phyloP scores from a whole-genome alignment of 64 coral and sea anemone genomes.

The Actinia tenebrosa region DNA sequence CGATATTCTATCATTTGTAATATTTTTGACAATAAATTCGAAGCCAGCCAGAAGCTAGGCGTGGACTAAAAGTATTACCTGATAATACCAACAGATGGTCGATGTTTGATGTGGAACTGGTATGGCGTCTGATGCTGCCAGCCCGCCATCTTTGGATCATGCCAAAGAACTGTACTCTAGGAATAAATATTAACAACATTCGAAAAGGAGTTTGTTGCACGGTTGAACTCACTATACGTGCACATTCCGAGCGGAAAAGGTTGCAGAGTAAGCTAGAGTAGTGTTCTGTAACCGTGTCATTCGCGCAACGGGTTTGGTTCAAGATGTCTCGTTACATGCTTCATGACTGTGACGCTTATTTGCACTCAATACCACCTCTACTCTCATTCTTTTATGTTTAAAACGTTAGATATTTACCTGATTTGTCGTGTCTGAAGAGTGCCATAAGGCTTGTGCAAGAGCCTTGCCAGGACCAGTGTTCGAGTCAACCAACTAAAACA shows the following conservation, averaged over 20 bases:
- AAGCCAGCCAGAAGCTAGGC: background rate
- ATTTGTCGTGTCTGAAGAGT: slow-evolving; percentile 33
- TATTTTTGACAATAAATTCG: no score
- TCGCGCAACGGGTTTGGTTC: no score
- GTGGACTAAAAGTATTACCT: slow-evolving; percentile 4
- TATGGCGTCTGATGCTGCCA: slow-evolving; percentile 67
- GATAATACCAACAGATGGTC: slow-evolving; percentile 68
- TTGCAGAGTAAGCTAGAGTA: no score
- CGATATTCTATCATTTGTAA: no score
- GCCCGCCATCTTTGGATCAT: slow-evolving; percentile 62
- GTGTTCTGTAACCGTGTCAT: no score
- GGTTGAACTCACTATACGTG: no score
- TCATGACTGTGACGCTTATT: no score
- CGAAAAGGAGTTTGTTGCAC: no score
- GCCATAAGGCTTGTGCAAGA: slow-evolving; percentile 56
- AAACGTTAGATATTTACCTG: slow-evolving; percentile 19
- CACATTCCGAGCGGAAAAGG: no score
- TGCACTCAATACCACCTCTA: background rate
- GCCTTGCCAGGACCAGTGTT: slow-evolving; percentile 27
- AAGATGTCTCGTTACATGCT: no score
- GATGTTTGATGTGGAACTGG: slow-evolving; percentile 45
- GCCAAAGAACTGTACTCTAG: slow-evolving; percentile 53
- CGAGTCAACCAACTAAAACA: slow-evolving; percentile 47
- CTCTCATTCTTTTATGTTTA: background rate
- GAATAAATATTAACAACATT: no score